These are phyloP conservation scores for Tricholauxania praeusta DNA, from an alignment of 2,888 invertebrate species.

Conservation along the genomic window DNA sequence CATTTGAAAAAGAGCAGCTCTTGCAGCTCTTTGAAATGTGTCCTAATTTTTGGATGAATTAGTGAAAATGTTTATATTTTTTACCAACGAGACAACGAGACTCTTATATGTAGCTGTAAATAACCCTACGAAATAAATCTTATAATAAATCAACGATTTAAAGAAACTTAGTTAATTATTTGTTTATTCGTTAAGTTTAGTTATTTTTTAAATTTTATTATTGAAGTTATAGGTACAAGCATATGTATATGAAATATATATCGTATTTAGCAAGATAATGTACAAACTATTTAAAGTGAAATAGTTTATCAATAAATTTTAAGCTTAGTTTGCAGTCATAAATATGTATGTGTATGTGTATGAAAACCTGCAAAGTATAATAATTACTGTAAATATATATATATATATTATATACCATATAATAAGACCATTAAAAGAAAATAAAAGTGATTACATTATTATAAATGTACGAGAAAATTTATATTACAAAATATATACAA, in stretches of 20 bases:
- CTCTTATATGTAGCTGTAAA: conserved; percentile 46
- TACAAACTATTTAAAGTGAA: conserved; percentile 47
- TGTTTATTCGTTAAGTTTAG: conserved; percentile 38
- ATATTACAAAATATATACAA: conserved; percentile 34
- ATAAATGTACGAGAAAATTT: conserved; percentile 27
- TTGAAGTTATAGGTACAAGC: conserved; percentile 24
- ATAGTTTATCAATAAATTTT: not conserved
- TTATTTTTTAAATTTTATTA: conserved; percentile 19
- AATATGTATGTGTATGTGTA: too few relatives aligned
- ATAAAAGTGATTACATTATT: conserved; percentile 36
- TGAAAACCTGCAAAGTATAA: too few relatives aligned
- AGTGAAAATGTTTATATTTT: conserved; percentile 40
- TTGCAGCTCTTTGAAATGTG: conserved; percentile 12
- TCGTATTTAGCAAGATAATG: conserved; percentile 53
- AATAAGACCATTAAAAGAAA: conserved; percentile 19
- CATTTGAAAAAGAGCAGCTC: too few relatives aligned
- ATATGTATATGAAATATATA: conserved; percentile 48
- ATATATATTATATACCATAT: conserved; percentile 5
- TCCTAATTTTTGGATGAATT: conserved; percentile 17
- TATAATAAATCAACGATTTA: conserved; percentile 25
- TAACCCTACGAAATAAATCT: not conserved
- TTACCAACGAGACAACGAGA: conserved; percentile 55
- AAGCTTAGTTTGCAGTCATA: too few relatives aligned
- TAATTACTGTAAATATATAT: not conserved
- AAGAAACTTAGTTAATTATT: conserved; percentile 32